Evolutionary conservation across 2,797 vertebrate genomes (phyloP), one percentile per base, ranked within the genome.

Genomic region (Sebastes baramenuke): DNA sequence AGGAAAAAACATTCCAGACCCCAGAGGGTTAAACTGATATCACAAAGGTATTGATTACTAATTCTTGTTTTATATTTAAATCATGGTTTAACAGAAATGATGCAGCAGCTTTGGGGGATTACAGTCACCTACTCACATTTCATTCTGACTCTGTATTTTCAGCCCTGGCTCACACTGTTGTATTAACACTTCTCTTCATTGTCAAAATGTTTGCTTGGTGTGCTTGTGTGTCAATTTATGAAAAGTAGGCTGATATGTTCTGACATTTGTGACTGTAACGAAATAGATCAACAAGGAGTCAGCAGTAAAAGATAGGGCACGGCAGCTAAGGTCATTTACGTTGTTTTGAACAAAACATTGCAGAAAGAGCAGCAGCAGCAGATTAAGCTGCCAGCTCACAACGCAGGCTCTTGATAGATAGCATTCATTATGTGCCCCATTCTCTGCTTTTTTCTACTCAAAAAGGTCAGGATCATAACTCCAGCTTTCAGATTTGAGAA

Each of bases 391-490:
- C 36, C 62, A 82, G 56, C 77, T 81, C 73, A 72, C 79, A 84
- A 73, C 67, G 85, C 60, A 76, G 59, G 72, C 75, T 81, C 76
- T 74, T 89, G 79, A 91, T 75, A 82, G 72, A 86, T 16, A 72
- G 58, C 30, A 59, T 30, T 72, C 46, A 67, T 64, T 66, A 46
- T 56, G 29, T 67, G 20, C 18, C 52, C 32, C 38, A 22, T 46
- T 79, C 54, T 62, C 18, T 72, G 12, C 25, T 56, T 34, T 64
- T 76, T 4, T 62, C 20, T 42, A 52, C 62, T 71, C 72, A 70
- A 59, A 93, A 94, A 94, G 84, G 89, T 90, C 91, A 93, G 66
- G 61, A 75, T 89, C 69, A 71, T 83, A 81, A 84, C 75, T 84
- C 67, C 22, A 77, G 61, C 62, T 59, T 27, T 81, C 56, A 72